Conservation (phyloP, 2,113 vertebrate genomes). For the Quiscalus mexicanus region DNA sequence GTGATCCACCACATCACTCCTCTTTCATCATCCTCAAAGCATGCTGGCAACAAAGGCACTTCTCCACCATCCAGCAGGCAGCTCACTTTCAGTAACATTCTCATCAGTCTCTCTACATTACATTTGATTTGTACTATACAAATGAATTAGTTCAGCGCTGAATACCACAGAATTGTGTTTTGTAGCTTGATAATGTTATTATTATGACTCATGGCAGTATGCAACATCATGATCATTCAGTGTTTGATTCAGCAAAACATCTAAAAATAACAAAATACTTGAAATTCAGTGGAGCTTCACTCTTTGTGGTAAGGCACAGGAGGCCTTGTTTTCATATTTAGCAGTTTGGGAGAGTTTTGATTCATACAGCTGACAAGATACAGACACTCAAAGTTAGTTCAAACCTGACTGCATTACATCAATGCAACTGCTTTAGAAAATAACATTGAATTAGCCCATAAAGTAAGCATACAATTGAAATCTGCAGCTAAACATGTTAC, state of each 20-base stretch:
- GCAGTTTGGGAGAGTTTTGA: not conserved
- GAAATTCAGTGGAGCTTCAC: not conserved
- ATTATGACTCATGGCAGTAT: not conserved
- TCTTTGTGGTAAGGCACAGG: not conserved
- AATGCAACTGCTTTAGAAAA: not conserved
- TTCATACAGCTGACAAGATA: not conserved
- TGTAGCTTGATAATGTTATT: not conserved
- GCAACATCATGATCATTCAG: not conserved
- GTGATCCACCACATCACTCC: not conserved
- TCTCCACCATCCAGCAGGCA: not conserved
- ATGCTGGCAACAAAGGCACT: not conserved
- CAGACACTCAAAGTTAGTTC: not conserved
- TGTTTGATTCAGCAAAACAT: not conserved
- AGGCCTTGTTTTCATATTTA: not conserved
- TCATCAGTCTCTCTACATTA: not conserved
- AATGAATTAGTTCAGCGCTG: not conserved
- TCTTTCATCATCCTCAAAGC: not conserved
- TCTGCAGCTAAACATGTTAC: not conserved
- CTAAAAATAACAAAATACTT: not conserved
- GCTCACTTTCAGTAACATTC: not conserved
- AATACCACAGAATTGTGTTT: not conserved
- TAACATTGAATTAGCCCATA: not conserved
- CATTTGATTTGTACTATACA: not conserved
- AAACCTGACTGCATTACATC: not conserved
- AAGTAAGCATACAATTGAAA: not conserved